These are phyloP conservation scores for Poeciliopsis turneri DNA, from an alignment of 2,797 vertebrate genomes.

Conservation along the genomic window DNA sequence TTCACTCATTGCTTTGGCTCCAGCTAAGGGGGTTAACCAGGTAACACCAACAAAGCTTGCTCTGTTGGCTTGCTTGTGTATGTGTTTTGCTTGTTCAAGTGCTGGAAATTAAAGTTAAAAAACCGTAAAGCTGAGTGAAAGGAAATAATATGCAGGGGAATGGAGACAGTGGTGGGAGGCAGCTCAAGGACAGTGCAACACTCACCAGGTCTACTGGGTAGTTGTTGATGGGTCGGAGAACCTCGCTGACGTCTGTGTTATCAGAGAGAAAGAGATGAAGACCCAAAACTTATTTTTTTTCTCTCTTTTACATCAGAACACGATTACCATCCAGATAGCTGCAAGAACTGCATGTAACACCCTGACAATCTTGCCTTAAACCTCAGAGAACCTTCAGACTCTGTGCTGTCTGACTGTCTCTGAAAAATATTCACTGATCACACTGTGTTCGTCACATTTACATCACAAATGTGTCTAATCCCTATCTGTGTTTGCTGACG, in stretches of 20 bases:
- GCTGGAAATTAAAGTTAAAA: background rate
- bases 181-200: constrained; percentile 53
- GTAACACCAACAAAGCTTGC: constrained; percentile 70
- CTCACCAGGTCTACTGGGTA: constrained; percentile 20
- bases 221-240: constrained; percentile 25
- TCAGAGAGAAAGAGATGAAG: constrained; percentile 27
- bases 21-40: constrained; percentile 70
- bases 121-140: constrained; percentile 13
- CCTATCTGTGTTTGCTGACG: constrained; percentile 18
- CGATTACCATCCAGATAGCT: constrained; percentile 34
- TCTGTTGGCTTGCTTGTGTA: constrained; percentile 60
- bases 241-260: constrained; percentile 53
- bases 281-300: constrained; percentile 38
- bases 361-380: constrained; percentile 19
- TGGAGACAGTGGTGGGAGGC: constrained; percentile 31
- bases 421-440: constrained; percentile 12
- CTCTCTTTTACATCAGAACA: constrained; percentile 30
- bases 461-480: constrained; percentile 39
- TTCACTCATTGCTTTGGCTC: background rate
- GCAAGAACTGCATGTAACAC: constrained; percentile 14
- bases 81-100: constrained; percentile 27
- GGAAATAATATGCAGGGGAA: constrained; percentile 7
- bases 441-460: constrained; percentile 24
- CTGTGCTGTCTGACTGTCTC: constrained; percentile 48
- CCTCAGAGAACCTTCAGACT: constrained; percentile 18